Evolutionary conservation across 1,140 invertebrate genomes (phyloP), one percentile per base, ranked within the genome.

Genomic region (Venturia canescens): DNA sequence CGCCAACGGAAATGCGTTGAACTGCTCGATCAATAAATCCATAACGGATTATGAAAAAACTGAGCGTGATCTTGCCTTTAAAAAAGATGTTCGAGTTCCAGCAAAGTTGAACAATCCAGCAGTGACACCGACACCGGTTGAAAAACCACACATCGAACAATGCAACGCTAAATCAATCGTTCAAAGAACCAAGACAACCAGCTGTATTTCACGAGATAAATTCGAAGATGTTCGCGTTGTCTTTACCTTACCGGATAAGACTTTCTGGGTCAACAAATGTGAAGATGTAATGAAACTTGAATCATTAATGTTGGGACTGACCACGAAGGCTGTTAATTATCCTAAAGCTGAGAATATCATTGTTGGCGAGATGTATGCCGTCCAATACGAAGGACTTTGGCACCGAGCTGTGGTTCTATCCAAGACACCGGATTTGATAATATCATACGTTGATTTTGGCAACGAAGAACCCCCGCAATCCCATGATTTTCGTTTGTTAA

Each of bases 361-460:
- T 0, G 2, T 86, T 6, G 86, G 83, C 3, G 27, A 85, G 21
- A 75, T 86, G 5, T 90, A 88, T 48, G 86, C 83, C 4, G 38
- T 83, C 0, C 5, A 82, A 2, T 86, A 78, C 44, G 79, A 86
- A 21, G 23, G 18, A 7, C 0, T 83, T 1, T 91, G 89, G 89
- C 86, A 89, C 48, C 82, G 90, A 66, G 87, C 80, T 1, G 16
- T 81, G 1, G 34, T 91, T 11, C 23, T 80, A 18, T 81, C 77
- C 1, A 0, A 84, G 0, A 75, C 82, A 50, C 87, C 89, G 6
- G 0, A n/a, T n/a, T n/a, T 79, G 21, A 83, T 21, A 0, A 60
- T 89, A 6, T 81, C 80, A 44, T 89, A 83, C 18, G 78, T 89
- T 16, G 89, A 91, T 76, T 90, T 83, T 44, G 90, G 89, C 0